Conservation (phyloP, 1,140 invertebrate genomes). For the Mycetomoellerius zeteki region DNA sequence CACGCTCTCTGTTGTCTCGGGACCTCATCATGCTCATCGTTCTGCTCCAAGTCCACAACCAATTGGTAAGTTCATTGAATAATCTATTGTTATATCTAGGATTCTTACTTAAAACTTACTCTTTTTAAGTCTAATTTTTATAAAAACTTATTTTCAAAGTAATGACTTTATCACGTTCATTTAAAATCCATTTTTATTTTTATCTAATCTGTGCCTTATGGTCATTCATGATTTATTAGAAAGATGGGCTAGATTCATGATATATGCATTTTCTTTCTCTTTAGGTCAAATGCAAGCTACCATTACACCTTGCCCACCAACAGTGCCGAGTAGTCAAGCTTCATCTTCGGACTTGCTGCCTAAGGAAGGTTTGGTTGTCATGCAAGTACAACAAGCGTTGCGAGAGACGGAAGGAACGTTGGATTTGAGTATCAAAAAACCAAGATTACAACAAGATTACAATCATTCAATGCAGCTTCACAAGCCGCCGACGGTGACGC, state of each 20-base stretch:
- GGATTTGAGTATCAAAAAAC: conserved; percentile 94
- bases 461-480: conserved; percentile 86
- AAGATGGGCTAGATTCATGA: background rate
- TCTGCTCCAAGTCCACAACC: conserved; percentile 85
- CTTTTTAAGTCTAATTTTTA: too few relatives aligned
- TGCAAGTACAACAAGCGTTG: conserved; percentile 88
- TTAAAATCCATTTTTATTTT: conserved; percentile 5
- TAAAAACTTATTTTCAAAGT: too few relatives aligned
- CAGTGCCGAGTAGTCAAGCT: conserved; percentile 75
- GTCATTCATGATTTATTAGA: background rate
- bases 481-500: conserved; percentile 85
- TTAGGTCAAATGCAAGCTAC: conserved; percentile 89
- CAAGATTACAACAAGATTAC: conserved; percentile 87
- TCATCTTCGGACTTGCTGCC: conserved; percentile 80
- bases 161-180: too few relatives aligned
- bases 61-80: conserved; percentile 76
- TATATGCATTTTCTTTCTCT: background rate
- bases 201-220: background rate
- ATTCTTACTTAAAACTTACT: background rate
- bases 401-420: conserved; percentile 88
- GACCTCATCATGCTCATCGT: conserved; percentile 82
- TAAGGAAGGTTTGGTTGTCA: conserved; percentile 89
- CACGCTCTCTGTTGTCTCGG: conserved; percentile 90
- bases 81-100: background rate
- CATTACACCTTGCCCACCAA: conserved; percentile 89